These are phyloP conservation scores for Vidua chalybeata DNA, from an alignment of 2,113 vertebrate genomes.

Conservation along the genomic window DNA sequence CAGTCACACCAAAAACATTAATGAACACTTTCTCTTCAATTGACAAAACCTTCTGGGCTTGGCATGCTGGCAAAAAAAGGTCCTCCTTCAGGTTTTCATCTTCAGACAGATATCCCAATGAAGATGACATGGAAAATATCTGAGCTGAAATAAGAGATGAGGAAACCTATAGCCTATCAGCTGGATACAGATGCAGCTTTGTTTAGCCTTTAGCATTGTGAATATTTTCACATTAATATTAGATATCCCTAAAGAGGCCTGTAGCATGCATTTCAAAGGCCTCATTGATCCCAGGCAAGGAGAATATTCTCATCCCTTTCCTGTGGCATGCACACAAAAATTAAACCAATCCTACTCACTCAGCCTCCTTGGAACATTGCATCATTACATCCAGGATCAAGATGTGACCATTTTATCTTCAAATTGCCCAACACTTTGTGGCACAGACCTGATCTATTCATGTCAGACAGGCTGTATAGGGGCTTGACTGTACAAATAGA, in stretches of 20 bases:
- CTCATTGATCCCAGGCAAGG: background rate
- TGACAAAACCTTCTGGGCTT: background rate
- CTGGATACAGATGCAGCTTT: background rate
- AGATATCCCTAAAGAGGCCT: background rate
- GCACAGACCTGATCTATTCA: background rate
- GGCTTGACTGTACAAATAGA: background rate
- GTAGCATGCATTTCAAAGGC: background rate
- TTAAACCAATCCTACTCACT: background rate
- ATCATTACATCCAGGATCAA: background rate
- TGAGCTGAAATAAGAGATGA: background rate
- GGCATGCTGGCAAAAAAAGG: background rate
- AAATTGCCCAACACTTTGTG: background rate
- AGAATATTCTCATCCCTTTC: background rate
- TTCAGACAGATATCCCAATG: background rate
- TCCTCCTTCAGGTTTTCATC: background rate
- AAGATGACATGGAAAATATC: background rate
- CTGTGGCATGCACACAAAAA: background rate
- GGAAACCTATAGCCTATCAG: background rate
- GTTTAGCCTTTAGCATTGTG: background rate
- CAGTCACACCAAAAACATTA: background rate
- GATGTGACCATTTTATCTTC: background rate
- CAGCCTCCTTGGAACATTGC: background rate
- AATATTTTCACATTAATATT: constrained; percentile 21
- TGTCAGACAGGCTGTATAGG: background rate
- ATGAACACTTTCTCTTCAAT: background rate